Evolutionary conservation across 2,888 invertebrate genomes (phyloP).

Genomic region (Ditylenchus weischeri): DNA sequence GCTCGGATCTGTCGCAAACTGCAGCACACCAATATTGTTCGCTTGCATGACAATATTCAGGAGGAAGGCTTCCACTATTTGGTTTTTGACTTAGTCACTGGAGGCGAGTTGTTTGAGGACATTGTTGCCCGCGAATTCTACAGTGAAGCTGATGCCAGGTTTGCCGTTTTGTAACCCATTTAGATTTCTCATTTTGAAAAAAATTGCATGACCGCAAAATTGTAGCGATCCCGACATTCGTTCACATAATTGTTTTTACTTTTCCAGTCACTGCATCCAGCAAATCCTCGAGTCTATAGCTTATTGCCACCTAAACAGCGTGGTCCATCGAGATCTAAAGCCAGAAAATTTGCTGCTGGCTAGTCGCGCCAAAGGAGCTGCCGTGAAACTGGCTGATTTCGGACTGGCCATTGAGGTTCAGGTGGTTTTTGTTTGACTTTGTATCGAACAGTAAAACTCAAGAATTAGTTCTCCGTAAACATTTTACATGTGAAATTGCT

Average conservation of each 20-base stretch:
- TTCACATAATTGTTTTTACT: too few species aligned
- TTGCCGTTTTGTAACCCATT: neutral
- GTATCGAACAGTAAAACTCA: too few species aligned
- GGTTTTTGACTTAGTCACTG: constrained; percentile 98
- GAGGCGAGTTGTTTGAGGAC: constrained; percentile 86
- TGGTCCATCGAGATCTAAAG: constrained; percentile 82
- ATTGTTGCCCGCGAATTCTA: constrained; percentile 88
- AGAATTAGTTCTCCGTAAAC: too few species aligned
- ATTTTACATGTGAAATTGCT: too few species aligned
- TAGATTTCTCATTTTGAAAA: too few species aligned
- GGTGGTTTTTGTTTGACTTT: too few species aligned
- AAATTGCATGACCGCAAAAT: too few species aligned
- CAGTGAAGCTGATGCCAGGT: constrained; percentile 98
- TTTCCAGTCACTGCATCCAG: constrained; percentile 91
- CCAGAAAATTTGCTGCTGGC: constrained; percentile 98
- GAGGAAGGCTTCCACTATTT: constrained; percentile 97
- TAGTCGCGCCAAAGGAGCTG: constrained; percentile 98
- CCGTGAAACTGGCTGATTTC: constrained; percentile 98
- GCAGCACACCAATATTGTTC: constrained; percentile 97
- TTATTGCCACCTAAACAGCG: constrained; percentile 96
- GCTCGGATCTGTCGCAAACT: constrained; percentile 98
- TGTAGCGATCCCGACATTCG: too few species aligned
- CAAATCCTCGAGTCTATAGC: constrained; percentile 99
- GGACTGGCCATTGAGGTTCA: constrained; percentile 99
- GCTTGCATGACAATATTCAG: constrained; percentile 99